A percentile compares a stretch with the other conserved stretches of the same genome.
Conservation (phyloP, 2,797 vertebrate species). For the Cephalopachus bancanus region DNA sequence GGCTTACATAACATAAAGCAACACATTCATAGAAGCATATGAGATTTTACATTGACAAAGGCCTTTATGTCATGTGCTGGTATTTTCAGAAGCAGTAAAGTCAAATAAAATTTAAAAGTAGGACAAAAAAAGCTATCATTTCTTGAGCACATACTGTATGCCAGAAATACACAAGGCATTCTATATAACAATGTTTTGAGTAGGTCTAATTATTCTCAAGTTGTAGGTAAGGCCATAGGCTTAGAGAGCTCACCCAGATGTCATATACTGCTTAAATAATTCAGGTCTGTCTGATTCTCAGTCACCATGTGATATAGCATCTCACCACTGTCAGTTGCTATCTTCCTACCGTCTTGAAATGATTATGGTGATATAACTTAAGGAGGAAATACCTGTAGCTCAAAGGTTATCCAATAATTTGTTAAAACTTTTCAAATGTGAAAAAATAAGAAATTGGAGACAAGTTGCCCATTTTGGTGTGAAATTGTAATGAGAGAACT, state of each 20-base stretch:
- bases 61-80: not conserved
- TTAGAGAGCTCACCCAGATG: not conserved
- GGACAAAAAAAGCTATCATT: not conserved
- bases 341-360: constrained; percentile 80
- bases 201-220: not conserved
- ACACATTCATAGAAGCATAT: not conserved
- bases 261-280: not conserved
- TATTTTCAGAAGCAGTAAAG: constrained; percentile 57
- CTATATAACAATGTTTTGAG: not conserved
- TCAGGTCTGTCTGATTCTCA: not conserved
- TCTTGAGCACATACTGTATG: not conserved
- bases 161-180: not conserved
- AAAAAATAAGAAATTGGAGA: constrained; percentile 76
- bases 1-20: not conserved
- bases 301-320: constrained; percentile 1
- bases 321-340: constrained; percentile 72
- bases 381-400: constrained; percentile 80
- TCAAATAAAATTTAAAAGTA: constrained; percentile 15
- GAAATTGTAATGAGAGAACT: constrained; percentile 74
- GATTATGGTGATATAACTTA: constrained; percentile 77
- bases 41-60: constrained; percentile 51
- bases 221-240: not conserved
- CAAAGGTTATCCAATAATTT: constrained; percentile 81
- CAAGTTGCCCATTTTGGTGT: constrained; percentile 77
- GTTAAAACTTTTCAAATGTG: constrained; percentile 77